phyloP scores from a whole-genome alignment of 1,140 invertebrate genomes.

The Brachionus plicatilis region DNA sequence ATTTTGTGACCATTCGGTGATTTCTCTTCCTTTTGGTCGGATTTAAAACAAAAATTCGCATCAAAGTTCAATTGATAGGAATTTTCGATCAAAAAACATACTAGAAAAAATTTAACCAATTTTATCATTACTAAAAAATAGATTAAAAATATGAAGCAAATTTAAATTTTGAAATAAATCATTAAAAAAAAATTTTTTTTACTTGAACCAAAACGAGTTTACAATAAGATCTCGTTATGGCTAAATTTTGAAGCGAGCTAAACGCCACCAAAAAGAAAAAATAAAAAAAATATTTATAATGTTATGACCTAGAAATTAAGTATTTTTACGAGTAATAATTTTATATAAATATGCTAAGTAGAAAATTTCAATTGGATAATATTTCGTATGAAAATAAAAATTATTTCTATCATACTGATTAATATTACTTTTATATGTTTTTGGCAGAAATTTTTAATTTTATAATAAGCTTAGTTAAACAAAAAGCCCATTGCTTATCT shows the following conservation, averaged over 20 bases:
- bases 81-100: not conserved
- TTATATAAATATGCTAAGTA: not conserved
- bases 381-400: not conserved
- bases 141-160: not conserved
- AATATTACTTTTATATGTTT: not conserved
- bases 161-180: not conserved
- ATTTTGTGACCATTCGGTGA: not conserved
- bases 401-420: not conserved
- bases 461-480: not conserved
- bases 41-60: not conserved
- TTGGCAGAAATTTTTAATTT: not conserved
- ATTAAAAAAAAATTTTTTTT: not conserved
- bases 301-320: conserved; percentile 22
- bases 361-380: not conserved
- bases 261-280: not conserved
- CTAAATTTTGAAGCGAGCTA: not conserved
- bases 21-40: not conserved
- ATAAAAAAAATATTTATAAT: not conserved
- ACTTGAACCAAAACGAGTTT: not conserved
- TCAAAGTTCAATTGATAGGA: not conserved
- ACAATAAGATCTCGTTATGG: not conserved
- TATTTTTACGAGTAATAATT: conserved; percentile 1
- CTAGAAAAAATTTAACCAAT: not conserved
- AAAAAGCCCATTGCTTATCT: not conserved
- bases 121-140: not conserved